phyloP scores from a whole-genome alignment of 2,888 invertebrate species.

The Bursaphelenchus okinawaensis region DNA sequence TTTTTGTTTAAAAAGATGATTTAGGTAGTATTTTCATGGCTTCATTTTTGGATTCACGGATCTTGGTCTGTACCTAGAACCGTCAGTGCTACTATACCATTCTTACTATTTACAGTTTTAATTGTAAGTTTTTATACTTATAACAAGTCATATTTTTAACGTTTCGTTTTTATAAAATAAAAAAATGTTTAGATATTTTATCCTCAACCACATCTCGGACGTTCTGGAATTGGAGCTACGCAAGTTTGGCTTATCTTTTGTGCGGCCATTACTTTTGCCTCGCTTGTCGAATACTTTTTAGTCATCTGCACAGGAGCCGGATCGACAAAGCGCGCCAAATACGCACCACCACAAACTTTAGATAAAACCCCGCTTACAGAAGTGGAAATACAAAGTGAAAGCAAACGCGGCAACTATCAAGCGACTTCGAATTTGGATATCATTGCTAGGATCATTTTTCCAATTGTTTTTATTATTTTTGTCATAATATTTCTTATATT shows the following conservation, averaged over 20 bases:
- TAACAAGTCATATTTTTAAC: too few species aligned
- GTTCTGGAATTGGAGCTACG: constrained; percentile 14
- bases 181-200: constrained; percentile 29
- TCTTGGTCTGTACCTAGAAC: constrained; percentile 53
- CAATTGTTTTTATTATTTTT: constrained; percentile 44
- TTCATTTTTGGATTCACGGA: constrained; percentile 53
- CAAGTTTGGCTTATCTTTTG: constrained; percentile 46
- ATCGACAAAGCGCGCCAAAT: neutral
- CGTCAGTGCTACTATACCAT: constrained; percentile 48
- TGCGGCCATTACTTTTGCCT: constrained; percentile 47
- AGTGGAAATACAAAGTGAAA: constrained; percentile 7
- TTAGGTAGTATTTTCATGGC: constrained; percentile 47
- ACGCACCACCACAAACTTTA: neutral
- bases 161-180: neutral
- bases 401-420: constrained; percentile 32
- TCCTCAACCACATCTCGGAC: constrained; percentile 7
- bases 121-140: constrained; percentile 21
- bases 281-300: constrained; percentile 53
- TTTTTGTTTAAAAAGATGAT: too few species aligned
- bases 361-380: neutral
- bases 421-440: constrained; percentile 46
- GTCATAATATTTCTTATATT: constrained; percentile 47
- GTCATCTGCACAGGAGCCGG: constrained; percentile 41
- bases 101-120: constrained; percentile 62
- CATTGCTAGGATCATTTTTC: constrained; percentile 50